A percentile compares a stretch with the other conserved stretches of the same genome.
These are phyloP conservation scores for Drosophila parthenogenetica DNA, from an alignment of 2,888 invertebrate genomes.

Conservation along the genomic window DNA sequence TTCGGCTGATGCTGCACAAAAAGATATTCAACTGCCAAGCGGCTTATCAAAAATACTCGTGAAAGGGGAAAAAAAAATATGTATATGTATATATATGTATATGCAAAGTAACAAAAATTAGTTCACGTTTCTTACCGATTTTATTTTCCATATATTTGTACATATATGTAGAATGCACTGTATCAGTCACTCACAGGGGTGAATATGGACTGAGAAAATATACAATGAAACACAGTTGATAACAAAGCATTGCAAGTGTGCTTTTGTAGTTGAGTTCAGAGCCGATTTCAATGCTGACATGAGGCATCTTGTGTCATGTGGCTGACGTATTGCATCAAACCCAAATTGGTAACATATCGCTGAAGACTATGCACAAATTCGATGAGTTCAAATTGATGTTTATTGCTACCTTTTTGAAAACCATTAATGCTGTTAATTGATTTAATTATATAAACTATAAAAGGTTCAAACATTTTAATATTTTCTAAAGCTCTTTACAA, in stretches of 20 bases:
- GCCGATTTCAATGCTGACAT: too few species aligned
- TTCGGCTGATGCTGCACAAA: constrained; percentile 50
- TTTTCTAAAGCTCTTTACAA: too few species aligned
- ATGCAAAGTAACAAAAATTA: constrained; percentile 21
- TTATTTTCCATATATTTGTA: constrained; percentile 9
- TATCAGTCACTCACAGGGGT: constrained; percentile 14
- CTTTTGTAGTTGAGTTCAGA: too few species aligned
- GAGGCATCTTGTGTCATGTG: constrained; percentile 17
- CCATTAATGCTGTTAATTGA: too few species aligned
- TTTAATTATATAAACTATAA: too few species aligned
- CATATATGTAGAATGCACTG: background rate
- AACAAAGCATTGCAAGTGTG: background rate
- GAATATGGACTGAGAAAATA: background rate
- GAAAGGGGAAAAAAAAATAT: constrained; percentile 7
- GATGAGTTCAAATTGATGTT: too few species aligned
- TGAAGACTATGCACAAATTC: too few species aligned
- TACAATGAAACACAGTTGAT: constrained; percentile 8
- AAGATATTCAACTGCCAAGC: constrained; percentile 64
- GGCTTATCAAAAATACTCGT: constrained; percentile 57
- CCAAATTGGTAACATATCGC: too few species aligned
- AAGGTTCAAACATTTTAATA: too few species aligned
- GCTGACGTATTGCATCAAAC: background rate
- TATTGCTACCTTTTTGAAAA: too few species aligned
- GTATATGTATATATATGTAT: background rate
- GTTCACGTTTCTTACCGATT: constrained; percentile 3